phyloP scores from a whole-genome alignment of 2,797 vertebrate genomes.

The Melanotaenia trifasciata region DNA sequence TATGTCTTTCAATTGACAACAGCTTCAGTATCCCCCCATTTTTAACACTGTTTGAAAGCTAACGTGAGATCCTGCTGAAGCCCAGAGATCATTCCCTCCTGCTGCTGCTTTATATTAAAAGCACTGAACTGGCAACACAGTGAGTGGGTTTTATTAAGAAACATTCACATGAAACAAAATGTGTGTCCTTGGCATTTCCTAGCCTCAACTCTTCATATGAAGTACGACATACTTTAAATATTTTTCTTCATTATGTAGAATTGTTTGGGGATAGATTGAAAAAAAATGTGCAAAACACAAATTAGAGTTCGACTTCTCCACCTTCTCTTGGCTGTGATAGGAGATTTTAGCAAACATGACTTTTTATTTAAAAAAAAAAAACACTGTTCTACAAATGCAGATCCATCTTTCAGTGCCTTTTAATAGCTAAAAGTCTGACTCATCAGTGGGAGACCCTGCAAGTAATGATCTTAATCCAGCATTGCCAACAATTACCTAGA shows the following conservation, averaged over 20 bases:
- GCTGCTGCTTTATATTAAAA: constrained; percentile 5
- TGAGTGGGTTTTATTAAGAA: neutral
- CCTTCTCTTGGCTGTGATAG: neutral
- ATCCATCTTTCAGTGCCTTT: neutral
- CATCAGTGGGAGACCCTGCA: neutral
- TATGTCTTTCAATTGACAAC: neutral
- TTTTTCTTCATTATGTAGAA: neutral
- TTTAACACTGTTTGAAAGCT: neutral
- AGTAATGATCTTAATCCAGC: neutral
- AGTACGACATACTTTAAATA: neutral
- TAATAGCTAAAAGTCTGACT: neutral
- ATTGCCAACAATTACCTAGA: neutral
- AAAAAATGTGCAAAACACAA: neutral
- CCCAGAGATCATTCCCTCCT: neutral
- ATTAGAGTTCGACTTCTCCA: neutral
- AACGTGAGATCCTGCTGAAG: neutral
- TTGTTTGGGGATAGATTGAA: neutral
- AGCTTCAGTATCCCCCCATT: neutral
- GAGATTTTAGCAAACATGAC: neutral
- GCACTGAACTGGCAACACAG: neutral
- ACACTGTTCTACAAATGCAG: neutral
- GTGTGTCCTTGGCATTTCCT: neutral
- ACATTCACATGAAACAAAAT: neutral
- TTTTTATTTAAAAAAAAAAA: neutral
- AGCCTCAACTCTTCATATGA: neutral